These are phyloP conservation scores for Agrilus cyanescens DNA, from an alignment of 2,888 invertebrate genomes.

Conservation along the genomic window DNA sequence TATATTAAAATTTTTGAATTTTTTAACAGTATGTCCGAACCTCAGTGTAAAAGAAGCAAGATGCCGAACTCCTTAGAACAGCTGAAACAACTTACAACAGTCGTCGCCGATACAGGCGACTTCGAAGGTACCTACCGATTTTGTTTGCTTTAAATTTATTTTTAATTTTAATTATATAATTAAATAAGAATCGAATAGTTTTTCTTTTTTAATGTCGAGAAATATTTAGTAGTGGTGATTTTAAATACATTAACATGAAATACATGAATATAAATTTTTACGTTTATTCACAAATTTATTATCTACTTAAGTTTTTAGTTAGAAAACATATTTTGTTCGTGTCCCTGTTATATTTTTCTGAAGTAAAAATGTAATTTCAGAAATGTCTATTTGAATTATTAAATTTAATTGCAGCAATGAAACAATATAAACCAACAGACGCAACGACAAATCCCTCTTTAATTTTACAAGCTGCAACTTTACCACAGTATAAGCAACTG, in stretches of 20 bases:
- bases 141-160: background rate
- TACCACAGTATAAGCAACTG: constrained; percentile 85
- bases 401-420: constrained; percentile 62
- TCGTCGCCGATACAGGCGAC: constrained; percentile 98
- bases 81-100: constrained; percentile 77
- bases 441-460: constrained; percentile 98
- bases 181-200: no score
- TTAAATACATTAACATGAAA: no score
- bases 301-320: no score
- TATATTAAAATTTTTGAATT: background rate
- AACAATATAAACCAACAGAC: constrained; percentile 94
- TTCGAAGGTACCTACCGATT: constrained; percentile 81
- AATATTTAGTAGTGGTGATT: no score
- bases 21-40: constrained; percentile 30
- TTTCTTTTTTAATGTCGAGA: no score
- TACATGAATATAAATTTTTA: no score
- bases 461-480: constrained; percentile 85
- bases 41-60: constrained; percentile 46
- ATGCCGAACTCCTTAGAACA: constrained; percentile 69
- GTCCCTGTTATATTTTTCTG: no score
- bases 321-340: no score
- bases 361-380: background rate
- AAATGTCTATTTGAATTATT: background rate
- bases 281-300: no score
- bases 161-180: no score